Evolutionary conservation across 2,888 invertebrate genomes (phyloP).

Genomic region (Pammene aurita): DNA sequence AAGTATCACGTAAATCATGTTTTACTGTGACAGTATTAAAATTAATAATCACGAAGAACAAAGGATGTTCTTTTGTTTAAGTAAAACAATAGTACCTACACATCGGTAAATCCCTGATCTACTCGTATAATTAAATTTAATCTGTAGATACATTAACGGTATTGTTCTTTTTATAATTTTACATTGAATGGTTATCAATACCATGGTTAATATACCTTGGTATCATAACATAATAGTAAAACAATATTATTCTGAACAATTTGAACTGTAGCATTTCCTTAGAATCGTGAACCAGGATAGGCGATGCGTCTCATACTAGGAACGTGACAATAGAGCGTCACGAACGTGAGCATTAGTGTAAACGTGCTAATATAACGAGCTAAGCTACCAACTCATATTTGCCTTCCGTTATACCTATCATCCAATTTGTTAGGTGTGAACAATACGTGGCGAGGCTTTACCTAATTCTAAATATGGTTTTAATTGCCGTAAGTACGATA

Average conservation of each 20-base stretch:
- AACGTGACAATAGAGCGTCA: slow-evolving; percentile 71
- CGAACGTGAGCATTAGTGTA: slow-evolving; percentile 59
- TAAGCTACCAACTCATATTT: slow-evolving; percentile 44
- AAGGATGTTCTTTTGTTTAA: too few species aligned
- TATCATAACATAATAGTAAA: too few species aligned
- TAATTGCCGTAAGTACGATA: not conserved
- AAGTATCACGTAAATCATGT: too few species aligned
- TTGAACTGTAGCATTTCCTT: slow-evolving; percentile 50
- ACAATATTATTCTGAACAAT: slow-evolving; percentile 45
- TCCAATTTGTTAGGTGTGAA: slow-evolving; percentile 17
- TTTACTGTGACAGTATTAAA: too few species aligned
- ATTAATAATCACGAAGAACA: too few species aligned
- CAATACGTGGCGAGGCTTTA: not conserved
- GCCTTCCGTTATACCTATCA: slow-evolving; percentile 31
- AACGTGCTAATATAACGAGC: slow-evolving; percentile 58
- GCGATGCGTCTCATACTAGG: slow-evolving; percentile 51
- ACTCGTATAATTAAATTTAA: too few species aligned
- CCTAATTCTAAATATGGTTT: not conserved
- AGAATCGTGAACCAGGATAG: slow-evolving; percentile 40
- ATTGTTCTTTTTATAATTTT: too few species aligned
- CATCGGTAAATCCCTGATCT: too few species aligned
- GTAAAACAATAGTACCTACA: too few species aligned
- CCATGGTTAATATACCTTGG: too few species aligned
- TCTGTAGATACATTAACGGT: too few species aligned
- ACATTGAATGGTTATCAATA: too few species aligned